These are phyloP conservation scores for Oryzias javanicus DNA, from an alignment of 2,113 vertebrate species.

Conservation along the genomic window DNA sequence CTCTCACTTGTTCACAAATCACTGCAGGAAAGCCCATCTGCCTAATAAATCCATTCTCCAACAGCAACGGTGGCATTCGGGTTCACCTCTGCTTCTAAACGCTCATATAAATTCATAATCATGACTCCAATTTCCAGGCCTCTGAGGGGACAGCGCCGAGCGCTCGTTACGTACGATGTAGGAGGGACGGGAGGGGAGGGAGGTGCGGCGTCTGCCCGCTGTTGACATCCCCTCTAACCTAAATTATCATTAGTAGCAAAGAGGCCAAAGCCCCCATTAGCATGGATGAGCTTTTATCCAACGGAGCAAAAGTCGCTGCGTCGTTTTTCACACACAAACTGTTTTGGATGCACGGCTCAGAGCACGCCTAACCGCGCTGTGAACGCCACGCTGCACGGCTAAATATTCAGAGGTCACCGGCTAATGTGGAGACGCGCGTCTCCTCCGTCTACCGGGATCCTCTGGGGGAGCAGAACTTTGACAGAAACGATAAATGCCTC, in stretches of 20 bases:
- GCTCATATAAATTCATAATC: constrained; percentile 87
- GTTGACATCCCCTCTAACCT: constrained; percentile 62
- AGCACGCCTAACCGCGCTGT: constrained; percentile 6
- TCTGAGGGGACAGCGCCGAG: constrained; percentile 31
- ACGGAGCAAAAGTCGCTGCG: constrained; percentile 30
- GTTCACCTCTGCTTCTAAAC: constrained; percentile 61
- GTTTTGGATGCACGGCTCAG: constrained; percentile 11
- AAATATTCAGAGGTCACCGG: constrained; percentile 34
- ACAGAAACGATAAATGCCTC: too few species aligned
- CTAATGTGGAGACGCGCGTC: constrained; percentile 25
- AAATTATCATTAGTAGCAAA: constrained; percentile 61
- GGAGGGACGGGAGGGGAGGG: constrained; percentile 32
- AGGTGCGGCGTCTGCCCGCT: constrained; percentile 22
- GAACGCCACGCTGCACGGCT: background rate
- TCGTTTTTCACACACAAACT: background rate
- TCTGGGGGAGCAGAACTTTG: too few species aligned
- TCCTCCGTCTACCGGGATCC: constrained; percentile 4
- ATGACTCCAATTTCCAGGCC: constrained; percentile 65
- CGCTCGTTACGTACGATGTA: constrained; percentile 66
- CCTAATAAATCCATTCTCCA: constrained; percentile 66
- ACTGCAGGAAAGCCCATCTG: constrained; percentile 31
- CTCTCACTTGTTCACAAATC: constrained; percentile 39
- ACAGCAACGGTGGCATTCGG: constrained; percentile 50
- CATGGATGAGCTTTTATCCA: constrained; percentile 70
- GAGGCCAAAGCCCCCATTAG: constrained; percentile 72